Base-by-base conservation (phyloP, 2,888 invertebrate genomes). In the Pterobdella sp. region DNA sequence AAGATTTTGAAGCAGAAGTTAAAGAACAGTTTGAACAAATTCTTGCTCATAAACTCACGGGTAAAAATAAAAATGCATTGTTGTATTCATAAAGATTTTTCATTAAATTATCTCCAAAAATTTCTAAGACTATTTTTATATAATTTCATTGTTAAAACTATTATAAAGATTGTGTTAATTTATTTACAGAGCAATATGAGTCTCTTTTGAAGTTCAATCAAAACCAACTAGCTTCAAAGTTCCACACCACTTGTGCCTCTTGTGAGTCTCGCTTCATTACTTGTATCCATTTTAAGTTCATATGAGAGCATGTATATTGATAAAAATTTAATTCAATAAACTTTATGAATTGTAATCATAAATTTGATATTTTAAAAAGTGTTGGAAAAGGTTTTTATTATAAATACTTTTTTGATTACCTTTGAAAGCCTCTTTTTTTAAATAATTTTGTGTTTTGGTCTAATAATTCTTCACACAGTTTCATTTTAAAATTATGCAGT, bases 161-260 rank as follows among this genome's bases (percentile, higher is more conserved):
- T n/a, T n/a, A n/a, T n/a, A n/a, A n/a, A n/a, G n/a, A n/a, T n/a
- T n/a, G n/a, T n/a, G n/a, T n/a, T n/a, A n/a, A n/a, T n/a, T n/a
- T n/a, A n/a, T n/a, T 26, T 26, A 56, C 60, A 56, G 60, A 56
- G 60, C 60, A 56, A 26, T 56, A 56, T 56, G 60, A 56, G 60
- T 56, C 60, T 7, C 26, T 56, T n/a, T n/a, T 56, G 14, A 7
- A 22, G 60, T 56, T 56, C 60, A 56, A 56, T 26, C 60, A 56
- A 22, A 7, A 56, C 60, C 60, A 56, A 56, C 60, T 56, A 22
- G 26, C 60, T 26, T n/a, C 7, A 22, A 56, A 56, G 60, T 56
- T 56, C 60, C n/a, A 56, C 26, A 26, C 60, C 3, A 26, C 60
- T 56, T 56, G 60, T 56, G 60, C 60, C 3, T 56, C 60, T 3